Evolutionary conservation across 2,113 vertebrate species (phyloP), one percentile per base, ranked within the genome.

Genomic region (Eolophus roseicapilla): DNA sequence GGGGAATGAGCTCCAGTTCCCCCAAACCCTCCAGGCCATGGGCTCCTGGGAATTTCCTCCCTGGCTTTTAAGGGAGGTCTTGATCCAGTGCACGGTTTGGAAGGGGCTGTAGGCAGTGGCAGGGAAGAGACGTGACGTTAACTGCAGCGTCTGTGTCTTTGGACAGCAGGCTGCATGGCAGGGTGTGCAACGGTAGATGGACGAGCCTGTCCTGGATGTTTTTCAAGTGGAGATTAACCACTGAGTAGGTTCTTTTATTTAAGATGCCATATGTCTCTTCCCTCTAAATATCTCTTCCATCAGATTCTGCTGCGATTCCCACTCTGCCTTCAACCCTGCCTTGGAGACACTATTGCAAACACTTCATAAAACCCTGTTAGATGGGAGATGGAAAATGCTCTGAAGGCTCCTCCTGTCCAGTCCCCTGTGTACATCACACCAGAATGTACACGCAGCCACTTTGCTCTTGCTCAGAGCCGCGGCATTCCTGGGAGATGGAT

Each of bases 261-360:
- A 91, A 96, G 94, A 92, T 37, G 88, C 96, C 94, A 92, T 95
- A 95, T 94, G 96, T 90, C 96, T 96, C 96, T 96, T 95, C 93
- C 84, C 87, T 96, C 96, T 95, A 96, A 96, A 84, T 75, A 93
- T 39, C 93, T 96, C 95, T 53, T 96, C 96, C 92, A 79, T 94
- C 96, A 96, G 95, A 46, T 64, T 81, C 86, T 4, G 44, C 89
- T 92, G 93, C 12, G 89, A 84, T 84, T 95, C 91, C 94, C 94
- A 69, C 83, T 39, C 91, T 83, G 81, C 89, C 65, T 93, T 65
- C 95, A 95, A n/a, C 65, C 86, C 91, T 78, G 86, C 89, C 89
- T 93, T 75, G 31, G 89, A 93, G 91, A 89, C 39, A 11, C 69
- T 33, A 24, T 13, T 76, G 86, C 74, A 71, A 86, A 19, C 86